These are phyloP conservation scores for Rhineura floridana DNA, from an alignment of 2,113 vertebrate genomes.

Conservation along the genomic window DNA sequence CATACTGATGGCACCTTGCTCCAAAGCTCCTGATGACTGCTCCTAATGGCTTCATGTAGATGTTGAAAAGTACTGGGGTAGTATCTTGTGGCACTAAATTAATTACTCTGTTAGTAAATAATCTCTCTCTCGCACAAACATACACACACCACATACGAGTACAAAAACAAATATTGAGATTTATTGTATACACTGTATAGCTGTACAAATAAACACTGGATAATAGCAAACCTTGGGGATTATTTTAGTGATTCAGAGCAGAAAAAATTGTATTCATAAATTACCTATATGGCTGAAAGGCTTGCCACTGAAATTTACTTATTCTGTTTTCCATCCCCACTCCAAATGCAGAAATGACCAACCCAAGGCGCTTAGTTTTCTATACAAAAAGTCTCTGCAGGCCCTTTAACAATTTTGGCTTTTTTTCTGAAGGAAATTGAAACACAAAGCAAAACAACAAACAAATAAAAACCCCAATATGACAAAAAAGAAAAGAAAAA, in stretches of 20 bases:
- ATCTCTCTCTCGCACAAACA: too few species aligned
- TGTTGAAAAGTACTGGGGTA: too few species aligned
- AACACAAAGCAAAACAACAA: not conserved
- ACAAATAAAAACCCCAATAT: not conserved
- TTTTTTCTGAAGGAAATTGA: not conserved
- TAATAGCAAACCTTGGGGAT: too few species aligned
- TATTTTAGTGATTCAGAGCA: not conserved
- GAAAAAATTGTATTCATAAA: not conserved
- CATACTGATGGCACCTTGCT: too few species aligned
- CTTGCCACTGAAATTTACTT: not conserved
- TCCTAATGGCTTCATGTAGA: too few species aligned
- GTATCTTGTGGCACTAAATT: too few species aligned
- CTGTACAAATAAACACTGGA: too few species aligned
- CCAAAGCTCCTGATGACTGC: too few species aligned
- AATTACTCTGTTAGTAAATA: too few species aligned
- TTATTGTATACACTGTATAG: too few species aligned
- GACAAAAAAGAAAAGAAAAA: not conserved
- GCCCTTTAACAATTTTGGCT: not conserved
- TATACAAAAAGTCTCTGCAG: not conserved
- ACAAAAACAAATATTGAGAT: too few species aligned
- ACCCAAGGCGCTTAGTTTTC: constrained; percentile 5
- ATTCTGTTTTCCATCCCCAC: not conserved
- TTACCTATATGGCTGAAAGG: not conserved
- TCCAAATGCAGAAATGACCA: not conserved
- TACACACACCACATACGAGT: too few species aligned